A percentile compares a stretch with the other conserved stretches of the same genome.
Evolutionary conservation across 2,113 vertebrate genomes (phyloP).

Genomic region (Rhinoptilus africanus): DNA sequence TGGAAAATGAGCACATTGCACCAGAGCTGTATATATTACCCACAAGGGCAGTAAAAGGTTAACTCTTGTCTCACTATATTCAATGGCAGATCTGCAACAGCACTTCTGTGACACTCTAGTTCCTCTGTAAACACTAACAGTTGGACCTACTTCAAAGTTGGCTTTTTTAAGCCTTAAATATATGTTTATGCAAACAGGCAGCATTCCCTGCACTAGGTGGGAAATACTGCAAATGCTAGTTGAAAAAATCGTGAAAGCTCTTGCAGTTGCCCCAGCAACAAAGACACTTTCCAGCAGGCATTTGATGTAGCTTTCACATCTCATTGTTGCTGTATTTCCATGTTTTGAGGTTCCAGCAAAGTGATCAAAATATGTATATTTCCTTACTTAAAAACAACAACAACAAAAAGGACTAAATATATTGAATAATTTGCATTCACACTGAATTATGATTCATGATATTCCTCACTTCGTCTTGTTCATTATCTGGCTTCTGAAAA

Average conservation of each 20-base stretch:
- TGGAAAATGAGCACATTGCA: not conserved
- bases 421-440: conserved; percentile 5
- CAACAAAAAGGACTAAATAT: not conserved
- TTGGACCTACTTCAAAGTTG: not conserved
- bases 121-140: not conserved
- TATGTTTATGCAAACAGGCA: conserved; percentile 16
- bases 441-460: not conserved
- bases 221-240: not conserved
- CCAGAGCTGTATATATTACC: not conserved
- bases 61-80: not conserved
- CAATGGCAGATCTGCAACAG: not conserved
- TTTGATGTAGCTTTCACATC: not conserved
- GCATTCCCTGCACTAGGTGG: not conserved
- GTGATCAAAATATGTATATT: conserved; percentile 30
- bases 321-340: not conserved
- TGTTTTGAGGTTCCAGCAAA: conserved; percentile 25
- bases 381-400: not conserved
- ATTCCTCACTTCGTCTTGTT: conserved; percentile 14
- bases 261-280: not conserved
- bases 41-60: not conserved
- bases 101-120: not conserved
- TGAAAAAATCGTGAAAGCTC: conserved; percentile 5
- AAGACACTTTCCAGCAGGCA: not conserved
- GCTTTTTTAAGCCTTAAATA: conserved; percentile 18
- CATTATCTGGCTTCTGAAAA: conserved; percentile 28